Conservation (phyloP, 2,888 invertebrate genomes). For the Danaus chrysippus region DNA sequence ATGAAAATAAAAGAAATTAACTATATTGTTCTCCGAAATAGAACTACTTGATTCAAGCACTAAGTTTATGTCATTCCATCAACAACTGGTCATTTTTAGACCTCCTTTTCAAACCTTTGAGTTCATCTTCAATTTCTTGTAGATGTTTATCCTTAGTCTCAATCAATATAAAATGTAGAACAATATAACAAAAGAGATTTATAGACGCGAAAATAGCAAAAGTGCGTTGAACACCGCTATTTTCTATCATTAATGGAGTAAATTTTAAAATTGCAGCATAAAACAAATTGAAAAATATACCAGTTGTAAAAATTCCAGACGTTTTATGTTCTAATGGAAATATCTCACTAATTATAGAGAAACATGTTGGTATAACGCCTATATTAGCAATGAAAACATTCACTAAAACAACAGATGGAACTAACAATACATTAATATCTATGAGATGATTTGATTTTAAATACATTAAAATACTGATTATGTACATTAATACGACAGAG, state of each 20-base stretch:
- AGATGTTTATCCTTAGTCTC: slow-evolving; percentile 50
- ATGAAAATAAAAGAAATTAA: too few relatives aligned
- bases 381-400: slow-evolving; percentile 16
- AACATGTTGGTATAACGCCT: slow-evolving; percentile 19
- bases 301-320: slow-evolving; percentile 37
- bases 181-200: slow-evolving; percentile 35
- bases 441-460: slow-evolving; percentile 18
- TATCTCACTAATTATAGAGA: slow-evolving; percentile 38
- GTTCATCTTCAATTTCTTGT: slow-evolving; percentile 46
- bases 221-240: slow-evolving; percentile 39
- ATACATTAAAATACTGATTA: slow-evolving; percentile 35
- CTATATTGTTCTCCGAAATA: too few relatives aligned
- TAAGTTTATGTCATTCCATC: too few relatives aligned
- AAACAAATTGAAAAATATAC: slow-evolving; percentile 40
- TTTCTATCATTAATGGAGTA: slow-evolving; percentile 43
- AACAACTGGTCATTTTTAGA: too few relatives aligned
- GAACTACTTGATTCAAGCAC: too few relatives aligned
- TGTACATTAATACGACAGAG: slow-evolving; percentile 39
- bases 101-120: slow-evolving; percentile 25
- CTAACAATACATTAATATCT: slow-evolving; percentile 34
- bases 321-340: slow-evolving; percentile 48
- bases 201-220: slow-evolving; percentile 40
- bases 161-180: slow-evolving; percentile 42
- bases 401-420: slow-evolving; percentile 32
- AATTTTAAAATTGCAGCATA: slow-evolving; percentile 41